A percentile compares a stretch with the other conserved stretches of the same genome.
Evolutionary conservation across 2,888 invertebrate species (phyloP).

Genomic region (Synergus japonicus): DNA sequence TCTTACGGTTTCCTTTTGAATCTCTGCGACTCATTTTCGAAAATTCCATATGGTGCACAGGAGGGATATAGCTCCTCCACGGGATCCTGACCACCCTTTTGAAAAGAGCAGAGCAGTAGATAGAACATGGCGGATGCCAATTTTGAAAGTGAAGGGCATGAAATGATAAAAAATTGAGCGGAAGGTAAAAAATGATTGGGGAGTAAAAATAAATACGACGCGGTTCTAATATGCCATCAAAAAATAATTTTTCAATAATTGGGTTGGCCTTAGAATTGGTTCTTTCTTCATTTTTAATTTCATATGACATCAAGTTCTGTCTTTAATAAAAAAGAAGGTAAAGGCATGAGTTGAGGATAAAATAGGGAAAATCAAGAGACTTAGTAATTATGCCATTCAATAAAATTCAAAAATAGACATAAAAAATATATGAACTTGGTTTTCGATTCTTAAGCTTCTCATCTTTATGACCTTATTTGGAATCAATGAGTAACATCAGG

Average conservation of each 20-base stretch:
- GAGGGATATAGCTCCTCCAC: neutral
- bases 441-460: no score
- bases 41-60: slow-evolving; percentile 36
- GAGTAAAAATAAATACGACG: slow-evolving; percentile 24
- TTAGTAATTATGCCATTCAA: no score
- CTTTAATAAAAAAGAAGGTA: no score
- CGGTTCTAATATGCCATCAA: neutral
- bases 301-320: neutral
- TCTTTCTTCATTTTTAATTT: neutral
- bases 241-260: neutral
- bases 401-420: no score
- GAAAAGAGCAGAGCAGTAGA: neutral
- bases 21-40: slow-evolving; percentile 3
- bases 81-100: slow-evolving; percentile 4
- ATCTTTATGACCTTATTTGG: neutral
- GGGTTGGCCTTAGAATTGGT: neutral
- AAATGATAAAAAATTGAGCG: slow-evolving; percentile 8
- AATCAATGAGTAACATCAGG: slow-evolving; percentile 46
- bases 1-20: slow-evolving; percentile 19
- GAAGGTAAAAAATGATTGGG: neutral
- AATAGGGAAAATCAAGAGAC: no score
- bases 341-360: no score
- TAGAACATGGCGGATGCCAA: neutral
- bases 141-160: slow-evolving; percentile 29
- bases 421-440: no score